Percentiles rank a stretch among this genome's conserved stretches.
phyloP scores from a whole-genome alignment of 2,888 invertebrate species.

The Tillus elongatus region DNA sequence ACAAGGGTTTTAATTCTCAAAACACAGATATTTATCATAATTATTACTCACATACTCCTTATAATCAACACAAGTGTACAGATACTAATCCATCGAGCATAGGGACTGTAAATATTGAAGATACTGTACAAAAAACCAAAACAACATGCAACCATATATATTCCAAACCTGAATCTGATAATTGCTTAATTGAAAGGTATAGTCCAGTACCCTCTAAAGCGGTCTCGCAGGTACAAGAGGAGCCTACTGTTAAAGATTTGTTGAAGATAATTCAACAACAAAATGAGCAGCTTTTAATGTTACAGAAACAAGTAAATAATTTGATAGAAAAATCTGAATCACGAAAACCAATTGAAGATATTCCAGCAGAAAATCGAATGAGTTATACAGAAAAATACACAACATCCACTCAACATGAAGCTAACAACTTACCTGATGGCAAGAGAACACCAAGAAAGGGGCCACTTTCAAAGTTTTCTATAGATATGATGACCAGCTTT shows the following conservation, averaged over 20 bases:
- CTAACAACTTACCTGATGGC: constrained; percentile 14
- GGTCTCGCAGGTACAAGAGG: no score
- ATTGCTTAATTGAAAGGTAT: no score
- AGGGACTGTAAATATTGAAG: no score
- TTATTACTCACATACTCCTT: no score
- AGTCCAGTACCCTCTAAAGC: no score
- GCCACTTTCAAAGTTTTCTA: constrained; percentile 49
- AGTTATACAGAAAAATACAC: constrained; percentile 15
- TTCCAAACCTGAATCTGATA: no score
- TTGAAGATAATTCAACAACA: constrained; percentile 58
- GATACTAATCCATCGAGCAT: no score
- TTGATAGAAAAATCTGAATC: constrained; percentile 39
- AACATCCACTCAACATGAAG: constrained; percentile 24
- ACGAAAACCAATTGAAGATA: constrained; percentile 26
- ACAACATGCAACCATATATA: no score
- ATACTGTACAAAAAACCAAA: no score
- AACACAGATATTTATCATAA: no score
- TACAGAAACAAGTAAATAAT: constrained; percentile 57
- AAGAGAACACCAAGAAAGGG: constrained; percentile 36
- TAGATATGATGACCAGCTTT: constrained; percentile 65
- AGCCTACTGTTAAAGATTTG: constrained; percentile 51
- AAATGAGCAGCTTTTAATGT: constrained; percentile 54
- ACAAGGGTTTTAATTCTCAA: no score
- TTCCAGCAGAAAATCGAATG: constrained; percentile 32
- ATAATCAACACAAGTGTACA: no score